A percentile compares a stretch with the other conserved stretches of the same genome.
phyloP scores from a whole-genome alignment of 53 echinoderm and acorn worm genomes.

The Luidia sarsii region DNA sequence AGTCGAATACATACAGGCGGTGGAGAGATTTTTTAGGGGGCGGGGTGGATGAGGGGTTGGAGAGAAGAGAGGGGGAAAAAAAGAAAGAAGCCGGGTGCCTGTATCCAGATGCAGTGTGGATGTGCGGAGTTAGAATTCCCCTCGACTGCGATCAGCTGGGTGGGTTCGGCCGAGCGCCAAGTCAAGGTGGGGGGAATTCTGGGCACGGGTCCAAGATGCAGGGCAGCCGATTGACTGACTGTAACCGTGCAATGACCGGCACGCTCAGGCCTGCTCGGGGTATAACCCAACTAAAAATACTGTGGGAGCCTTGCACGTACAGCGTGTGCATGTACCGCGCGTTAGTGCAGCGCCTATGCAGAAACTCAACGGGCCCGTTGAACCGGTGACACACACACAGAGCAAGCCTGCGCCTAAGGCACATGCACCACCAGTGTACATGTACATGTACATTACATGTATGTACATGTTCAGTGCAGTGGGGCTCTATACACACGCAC shows the following conservation, averaged over 20 bases:
- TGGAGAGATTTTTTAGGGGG: conserved; percentile 2
- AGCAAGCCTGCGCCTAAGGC: neutral
- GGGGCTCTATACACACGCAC: conserved; percentile 15
- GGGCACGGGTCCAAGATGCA: conserved; percentile 46
- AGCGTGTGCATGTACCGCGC: neutral
- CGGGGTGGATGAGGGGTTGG: neutral
- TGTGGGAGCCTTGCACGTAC: neutral
- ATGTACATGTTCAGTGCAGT: neutral
- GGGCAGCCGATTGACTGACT: conserved; percentile 38
- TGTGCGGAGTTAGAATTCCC: too few relatives aligned
- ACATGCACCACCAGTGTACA: neutral
- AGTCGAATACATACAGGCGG: too few relatives aligned
- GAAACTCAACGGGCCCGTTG: too few relatives aligned
- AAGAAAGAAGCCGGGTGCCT: too few relatives aligned
- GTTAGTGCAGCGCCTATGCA: too few relatives aligned
- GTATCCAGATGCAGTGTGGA: too few relatives aligned
- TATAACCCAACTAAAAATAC: neutral
- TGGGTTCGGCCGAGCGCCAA: conserved; percentile 37
- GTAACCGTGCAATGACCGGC: conserved; percentile 31
- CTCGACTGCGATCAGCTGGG: conserved; percentile 56
- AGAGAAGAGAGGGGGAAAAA: too few relatives aligned
- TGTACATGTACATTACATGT: too few relatives aligned
- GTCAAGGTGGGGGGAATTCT: conserved; percentile 9
- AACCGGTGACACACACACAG: conserved; percentile 18
- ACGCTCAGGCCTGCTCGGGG: neutral